These are phyloP conservation scores for Pungitius pungitius DNA, from an alignment of 2,113 vertebrate genomes.

Conservation along the genomic window DNA sequence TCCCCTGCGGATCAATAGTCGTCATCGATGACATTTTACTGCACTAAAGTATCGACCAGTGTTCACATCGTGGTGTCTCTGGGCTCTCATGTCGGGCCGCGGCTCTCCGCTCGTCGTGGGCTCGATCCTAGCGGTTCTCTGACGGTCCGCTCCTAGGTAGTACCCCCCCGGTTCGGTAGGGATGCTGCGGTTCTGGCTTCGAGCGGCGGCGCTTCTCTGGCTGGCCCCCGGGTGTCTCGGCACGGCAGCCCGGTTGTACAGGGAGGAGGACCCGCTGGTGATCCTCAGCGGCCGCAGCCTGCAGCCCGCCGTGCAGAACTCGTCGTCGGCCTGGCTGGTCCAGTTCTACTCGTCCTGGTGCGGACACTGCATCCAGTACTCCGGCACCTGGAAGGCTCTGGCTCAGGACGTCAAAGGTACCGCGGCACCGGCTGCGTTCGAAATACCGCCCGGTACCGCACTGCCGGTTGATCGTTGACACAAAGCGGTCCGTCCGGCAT, in stretches of 20 bases:
- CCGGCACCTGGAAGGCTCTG: constrained; percentile 90
- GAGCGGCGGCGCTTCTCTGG: constrained; percentile 26
- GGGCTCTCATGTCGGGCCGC: neutral
- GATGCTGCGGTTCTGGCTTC: constrained; percentile 49
- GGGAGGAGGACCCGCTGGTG: constrained; percentile 85
- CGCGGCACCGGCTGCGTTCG: constrained; percentile 1
- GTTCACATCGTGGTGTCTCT: neutral
- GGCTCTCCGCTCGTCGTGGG: neutral
- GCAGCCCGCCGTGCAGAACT: constrained; percentile 81
- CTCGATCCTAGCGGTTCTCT: neutral
- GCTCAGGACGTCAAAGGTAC: constrained; percentile 90
- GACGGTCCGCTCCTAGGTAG: neutral
- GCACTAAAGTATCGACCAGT: neutral
- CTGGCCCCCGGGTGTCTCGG: neutral
- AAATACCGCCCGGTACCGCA: accelerated
- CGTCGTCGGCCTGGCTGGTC: constrained; percentile 90
- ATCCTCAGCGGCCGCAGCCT: constrained; percentile 84
- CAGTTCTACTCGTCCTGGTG: constrained; percentile 98
- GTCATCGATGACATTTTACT: too few species aligned
- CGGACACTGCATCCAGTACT: constrained; percentile 94
- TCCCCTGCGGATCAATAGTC: too few species aligned
- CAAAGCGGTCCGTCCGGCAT: too few species aligned
- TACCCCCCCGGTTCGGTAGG: neutral
- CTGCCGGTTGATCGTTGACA: accelerated
- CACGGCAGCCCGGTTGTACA: constrained; percentile 79